Evolutionary conservation across 2,113 vertebrate genomes (phyloP).

Genomic region (Hylia prasina): DNA sequence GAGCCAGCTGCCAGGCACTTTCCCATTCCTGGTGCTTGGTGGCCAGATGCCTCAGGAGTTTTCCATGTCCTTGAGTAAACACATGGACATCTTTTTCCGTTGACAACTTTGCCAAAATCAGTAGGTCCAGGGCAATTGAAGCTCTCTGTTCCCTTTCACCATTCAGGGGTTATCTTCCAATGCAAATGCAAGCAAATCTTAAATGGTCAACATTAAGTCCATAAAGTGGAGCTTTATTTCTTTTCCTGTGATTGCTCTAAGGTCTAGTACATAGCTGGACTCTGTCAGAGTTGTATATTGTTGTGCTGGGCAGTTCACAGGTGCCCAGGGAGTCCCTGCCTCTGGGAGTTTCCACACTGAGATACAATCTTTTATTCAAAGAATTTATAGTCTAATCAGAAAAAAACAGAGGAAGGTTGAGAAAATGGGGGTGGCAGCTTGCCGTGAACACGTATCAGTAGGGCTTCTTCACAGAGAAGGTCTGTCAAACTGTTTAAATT

Average conservation of each 20-base stretch:
- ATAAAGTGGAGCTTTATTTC: not conserved
- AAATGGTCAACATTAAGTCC: not conserved
- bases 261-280: not conserved
- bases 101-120: not conserved
- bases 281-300: not conserved
- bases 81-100: not conserved
- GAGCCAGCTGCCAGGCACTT: not conserved
- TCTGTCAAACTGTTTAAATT: not conserved
- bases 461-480: not conserved
- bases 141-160: not conserved
- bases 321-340: not conserved
- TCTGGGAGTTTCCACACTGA: not conserved
- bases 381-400: not conserved
- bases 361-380: not conserved
- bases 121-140: not conserved
- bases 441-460: not conserved
- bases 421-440: not conserved
- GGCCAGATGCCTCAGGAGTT: not conserved
- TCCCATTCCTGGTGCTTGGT: not conserved
- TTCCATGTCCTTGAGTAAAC: not conserved
- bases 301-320: not conserved
- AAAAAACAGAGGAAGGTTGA: not conserved
- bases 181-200: not conserved
- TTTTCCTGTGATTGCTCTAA: not conserved
- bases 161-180: not conserved